Evolutionary conservation across 2,888 invertebrate genomes (phyloP).

Genomic region (Torymus texanus): DNA sequence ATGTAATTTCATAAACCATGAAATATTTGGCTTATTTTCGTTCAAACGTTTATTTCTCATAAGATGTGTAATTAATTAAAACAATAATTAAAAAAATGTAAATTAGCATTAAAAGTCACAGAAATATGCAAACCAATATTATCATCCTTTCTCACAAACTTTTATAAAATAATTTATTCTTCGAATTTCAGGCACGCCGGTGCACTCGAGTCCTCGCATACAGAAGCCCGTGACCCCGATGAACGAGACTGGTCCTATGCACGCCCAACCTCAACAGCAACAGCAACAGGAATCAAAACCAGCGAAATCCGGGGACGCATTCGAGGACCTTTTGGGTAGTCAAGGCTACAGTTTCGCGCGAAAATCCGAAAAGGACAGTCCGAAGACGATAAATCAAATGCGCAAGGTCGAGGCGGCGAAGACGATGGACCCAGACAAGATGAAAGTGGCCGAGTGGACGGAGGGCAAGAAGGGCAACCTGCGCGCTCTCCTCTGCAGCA

Average conservation of each 20-base stretch:
- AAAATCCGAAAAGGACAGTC: constrained; percentile 83
- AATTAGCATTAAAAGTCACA: too few relatives aligned
- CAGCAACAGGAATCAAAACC: constrained; percentile 68
- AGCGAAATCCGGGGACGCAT: constrained; percentile 81
- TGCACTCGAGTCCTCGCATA: constrained; percentile 74
- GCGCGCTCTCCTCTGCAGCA: constrained; percentile 93
- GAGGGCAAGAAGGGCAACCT: constrained; percentile 98
- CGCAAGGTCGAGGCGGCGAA: constrained; percentile 89
- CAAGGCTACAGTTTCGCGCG: constrained; percentile 88
- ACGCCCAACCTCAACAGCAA: constrained; percentile 72
- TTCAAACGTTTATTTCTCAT: too few relatives aligned
- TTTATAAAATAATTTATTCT: too few relatives aligned
- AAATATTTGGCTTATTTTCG: too few relatives aligned
- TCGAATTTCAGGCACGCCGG: constrained; percentile 71
- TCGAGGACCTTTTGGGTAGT: constrained; percentile 92
- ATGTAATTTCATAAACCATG: too few relatives aligned
- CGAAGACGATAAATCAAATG: constrained; percentile 94
- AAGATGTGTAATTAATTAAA: too few relatives aligned
- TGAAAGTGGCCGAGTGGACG: constrained; percentile 89
- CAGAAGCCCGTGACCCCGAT: constrained; percentile 64
- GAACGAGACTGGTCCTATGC: constrained; percentile 58
- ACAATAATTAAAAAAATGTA: too few relatives aligned
- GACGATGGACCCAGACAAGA: constrained; percentile 94
- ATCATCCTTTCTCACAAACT: too few relatives aligned
- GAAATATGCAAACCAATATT: too few relatives aligned